Evolutionary conservation across 1,140 invertebrate species (phyloP), one percentile per base, ranked within the genome.

Genomic region (Ceratina calcarata): DNA sequence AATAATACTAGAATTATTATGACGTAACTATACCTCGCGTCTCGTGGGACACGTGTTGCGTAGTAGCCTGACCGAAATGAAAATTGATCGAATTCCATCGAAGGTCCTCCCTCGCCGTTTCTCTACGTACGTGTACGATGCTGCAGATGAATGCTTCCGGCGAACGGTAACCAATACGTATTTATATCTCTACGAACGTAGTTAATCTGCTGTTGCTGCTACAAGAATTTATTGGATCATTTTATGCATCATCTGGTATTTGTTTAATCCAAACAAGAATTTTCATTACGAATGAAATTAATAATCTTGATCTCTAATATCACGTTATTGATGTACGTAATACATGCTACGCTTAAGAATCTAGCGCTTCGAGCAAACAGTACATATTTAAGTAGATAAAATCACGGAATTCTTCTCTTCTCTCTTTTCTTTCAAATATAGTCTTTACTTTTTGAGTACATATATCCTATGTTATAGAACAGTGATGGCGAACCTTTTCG

Each of bases 1-100:
- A 53, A 72, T 72, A 78, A 64, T 55, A 64, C 68, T 71, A 65
- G 75, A 55, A 70, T 78, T 71, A n/a, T 78, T 51, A 27, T 24
- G 22, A 71, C 22, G 15, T 71, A 45, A 53, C n/a, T 51, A 16
- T 8, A 64, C 6, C 24, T 27, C 18, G 37, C 22, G 24, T 76
- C 37, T 60, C 37, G 24, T 62, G 32, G 62, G 70, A 37, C 20
- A 51, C 24, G 6, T 62, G 8, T 55, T 71, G 27, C 20, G 27
- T 45, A 64, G 27, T 72, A 7, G 37, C 7, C 37, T 45, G 37
- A 45, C 10, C 13, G 3, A 37, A 55, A 32, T 13, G 1, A 62
- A 57, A 66, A 32, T 61, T 22, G 57, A 61, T 69, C 16, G 67
- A 70, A 69, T 32, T 24, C 24, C 20, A 0, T 32, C 0, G 49